phyloP scores from a whole-genome alignment of 2,888 invertebrate species.

The Rapana venosa region DNA sequence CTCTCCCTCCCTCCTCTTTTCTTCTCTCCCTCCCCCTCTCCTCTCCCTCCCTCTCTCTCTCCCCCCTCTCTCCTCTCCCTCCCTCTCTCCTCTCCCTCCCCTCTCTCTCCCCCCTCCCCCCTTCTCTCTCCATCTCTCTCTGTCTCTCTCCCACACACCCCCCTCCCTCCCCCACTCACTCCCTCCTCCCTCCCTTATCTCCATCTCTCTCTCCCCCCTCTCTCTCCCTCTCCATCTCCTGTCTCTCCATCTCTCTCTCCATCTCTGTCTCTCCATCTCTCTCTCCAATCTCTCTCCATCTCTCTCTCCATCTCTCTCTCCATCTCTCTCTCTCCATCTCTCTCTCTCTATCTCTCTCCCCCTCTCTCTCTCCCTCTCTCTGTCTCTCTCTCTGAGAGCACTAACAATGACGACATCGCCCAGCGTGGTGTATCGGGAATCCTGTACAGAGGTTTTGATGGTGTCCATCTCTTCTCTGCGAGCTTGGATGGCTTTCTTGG shows the following conservation, averaged over 20 bases:
- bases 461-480: not conserved
- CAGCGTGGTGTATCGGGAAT: not conserved
- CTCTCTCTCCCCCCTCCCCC: too few relatives aligned
- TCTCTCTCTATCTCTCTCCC: not conserved
- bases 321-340: not conserved
- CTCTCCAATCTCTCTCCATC: not conserved
- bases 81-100: too few relatives aligned
- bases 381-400: not conserved
- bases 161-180: too few relatives aligned
- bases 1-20: too few relatives aligned
- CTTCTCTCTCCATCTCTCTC: too few relatives aligned
- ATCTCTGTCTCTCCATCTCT: not conserved
- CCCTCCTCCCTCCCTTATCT: too few relatives aligned
- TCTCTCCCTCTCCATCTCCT: not conserved
- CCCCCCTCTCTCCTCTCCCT: too few relatives aligned
- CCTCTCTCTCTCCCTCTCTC: not conserved
- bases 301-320: not conserved
- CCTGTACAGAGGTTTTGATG: not conserved
- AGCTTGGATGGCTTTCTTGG: not conserved
- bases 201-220: not conserved
- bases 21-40: too few relatives aligned
- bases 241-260: not conserved
- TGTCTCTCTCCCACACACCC: too few relatives aligned
- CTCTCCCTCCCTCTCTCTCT: too few relatives aligned
- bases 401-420: constrained; percentile 23